A percentile compares a stretch with the other conserved stretches of the same genome.
Evolutionary conservation across 2,113 vertebrate species (phyloP).

Genomic region (Saguinus imperator): DNA sequence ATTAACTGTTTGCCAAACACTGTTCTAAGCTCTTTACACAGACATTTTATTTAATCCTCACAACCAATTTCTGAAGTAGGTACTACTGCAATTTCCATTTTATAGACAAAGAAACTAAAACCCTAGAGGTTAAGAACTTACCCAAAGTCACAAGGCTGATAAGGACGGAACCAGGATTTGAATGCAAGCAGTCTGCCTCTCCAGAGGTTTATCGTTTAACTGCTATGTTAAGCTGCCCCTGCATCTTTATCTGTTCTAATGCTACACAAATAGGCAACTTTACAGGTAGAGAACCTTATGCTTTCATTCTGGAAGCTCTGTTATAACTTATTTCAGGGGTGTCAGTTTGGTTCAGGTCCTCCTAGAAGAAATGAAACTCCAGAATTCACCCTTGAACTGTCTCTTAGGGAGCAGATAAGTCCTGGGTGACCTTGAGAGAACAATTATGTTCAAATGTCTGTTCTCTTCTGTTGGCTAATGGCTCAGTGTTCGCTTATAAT

Average conservation of each 20-base stretch:
- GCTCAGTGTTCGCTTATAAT: not conserved
- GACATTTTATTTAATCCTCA: not conserved
- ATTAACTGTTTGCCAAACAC: not conserved
- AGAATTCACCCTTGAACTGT: not conserved
- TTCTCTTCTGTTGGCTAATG: not conserved
- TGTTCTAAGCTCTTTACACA: not conserved
- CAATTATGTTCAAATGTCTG: not conserved
- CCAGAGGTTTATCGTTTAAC: not conserved
- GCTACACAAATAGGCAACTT: not conserved
- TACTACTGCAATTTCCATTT: not conserved
- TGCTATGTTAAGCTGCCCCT: not conserved
- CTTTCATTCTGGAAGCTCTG: not conserved
- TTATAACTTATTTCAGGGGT: not conserved
- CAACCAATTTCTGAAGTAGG: not conserved
- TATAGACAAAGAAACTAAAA: not conserved
- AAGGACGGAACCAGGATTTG: constrained; percentile 13
- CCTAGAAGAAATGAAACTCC: not conserved
- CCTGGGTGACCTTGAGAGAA: not conserved
- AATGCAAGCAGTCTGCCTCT: not conserved
- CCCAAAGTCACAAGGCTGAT: not conserved
- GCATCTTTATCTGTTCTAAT: not conserved
- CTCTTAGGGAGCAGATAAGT: not conserved
- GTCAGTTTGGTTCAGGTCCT: not conserved
- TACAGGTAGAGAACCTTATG: not conserved
- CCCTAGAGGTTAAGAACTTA: not conserved